phyloP scores from a whole-genome alignment of 2,797 vertebrate genomes.

The Bradypus variegatus region DNA sequence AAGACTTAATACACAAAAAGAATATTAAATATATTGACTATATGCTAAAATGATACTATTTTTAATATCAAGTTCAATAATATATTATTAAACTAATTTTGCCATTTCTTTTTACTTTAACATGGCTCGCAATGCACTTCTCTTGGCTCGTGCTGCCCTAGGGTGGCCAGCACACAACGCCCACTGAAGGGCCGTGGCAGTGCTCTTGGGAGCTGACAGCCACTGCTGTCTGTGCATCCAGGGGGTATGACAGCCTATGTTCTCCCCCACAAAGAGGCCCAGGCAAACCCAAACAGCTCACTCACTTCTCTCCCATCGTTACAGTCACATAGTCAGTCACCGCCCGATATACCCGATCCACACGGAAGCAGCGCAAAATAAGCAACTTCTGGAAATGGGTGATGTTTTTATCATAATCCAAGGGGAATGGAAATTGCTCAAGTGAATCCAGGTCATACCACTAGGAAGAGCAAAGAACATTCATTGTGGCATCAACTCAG shows the following conservation, averaged over 20 bases:
- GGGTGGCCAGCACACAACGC: accelerated
- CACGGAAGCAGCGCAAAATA: constrained; percentile 90
- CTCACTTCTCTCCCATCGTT: constrained; percentile 91
- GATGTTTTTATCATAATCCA: constrained; percentile 79
- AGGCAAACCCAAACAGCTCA: not conserved
- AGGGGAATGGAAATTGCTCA: constrained; percentile 82
- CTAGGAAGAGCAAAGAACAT: constrained; percentile 69
- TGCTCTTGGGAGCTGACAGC: accelerated
- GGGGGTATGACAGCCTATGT: accelerated
- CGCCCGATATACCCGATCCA: constrained; percentile 90
- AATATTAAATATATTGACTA: too few species aligned
- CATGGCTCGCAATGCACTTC: accelerated
- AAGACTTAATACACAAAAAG: not conserved
- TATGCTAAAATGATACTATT: not conserved
- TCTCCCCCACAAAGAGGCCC: not conserved
- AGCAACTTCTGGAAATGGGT: constrained; percentile 90
- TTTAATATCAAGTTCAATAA: not conserved
- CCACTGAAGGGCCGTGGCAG: not conserved
- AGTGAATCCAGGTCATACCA: constrained; percentile 90
- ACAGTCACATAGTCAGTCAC: constrained; percentile 86
- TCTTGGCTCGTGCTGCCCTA: accelerated
- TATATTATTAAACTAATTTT: not conserved
- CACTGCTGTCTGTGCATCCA: accelerated
- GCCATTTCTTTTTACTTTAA: not conserved
- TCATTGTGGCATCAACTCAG: not conserved